A percentile compares a stretch with the other conserved stretches of the same genome.
Evolutionary conservation across 2,797 vertebrate species (phyloP).

Genomic region (Oryzias sinensis): DNA sequence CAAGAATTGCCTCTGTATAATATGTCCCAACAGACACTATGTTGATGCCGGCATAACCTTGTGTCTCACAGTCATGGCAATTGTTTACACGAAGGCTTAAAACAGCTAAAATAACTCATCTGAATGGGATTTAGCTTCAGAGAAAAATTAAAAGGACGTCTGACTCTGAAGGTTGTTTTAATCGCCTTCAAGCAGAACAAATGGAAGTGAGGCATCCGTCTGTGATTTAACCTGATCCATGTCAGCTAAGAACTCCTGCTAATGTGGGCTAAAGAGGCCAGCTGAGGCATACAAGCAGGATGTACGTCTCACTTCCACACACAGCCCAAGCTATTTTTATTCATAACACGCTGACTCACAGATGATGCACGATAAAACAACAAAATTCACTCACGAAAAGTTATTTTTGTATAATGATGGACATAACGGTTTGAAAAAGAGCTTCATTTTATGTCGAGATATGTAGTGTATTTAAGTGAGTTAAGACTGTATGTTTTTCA

Average conservation of each 20-base stretch:
- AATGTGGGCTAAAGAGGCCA: conserved; percentile 48
- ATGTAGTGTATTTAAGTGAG: not conserved
- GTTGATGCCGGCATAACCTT: no score
- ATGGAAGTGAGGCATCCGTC: conserved; percentile 27
- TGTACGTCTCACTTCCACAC: conserved; percentile 6
- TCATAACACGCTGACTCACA: conserved; percentile 41
- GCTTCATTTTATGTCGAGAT: not conserved
- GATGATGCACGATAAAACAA: conserved; percentile 9
- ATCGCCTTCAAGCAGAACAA: conserved; percentile 45
- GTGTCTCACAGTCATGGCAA: no score
- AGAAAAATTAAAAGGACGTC: not conserved
- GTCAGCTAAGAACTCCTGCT: conserved; percentile 48
- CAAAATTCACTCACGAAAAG: conserved; percentile 31
- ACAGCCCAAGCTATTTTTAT: conserved; percentile 31
- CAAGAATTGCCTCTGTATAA: no score
- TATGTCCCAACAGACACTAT: no score
- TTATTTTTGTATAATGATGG: conserved; percentile 28
- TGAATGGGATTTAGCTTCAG: no score
- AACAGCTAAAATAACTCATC: no score
- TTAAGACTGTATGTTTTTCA: no score
- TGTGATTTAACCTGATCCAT: conserved; percentile 44
- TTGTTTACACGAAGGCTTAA: no score
- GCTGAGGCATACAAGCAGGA: conserved; percentile 37
- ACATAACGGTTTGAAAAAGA: not conserved
- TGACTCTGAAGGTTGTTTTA: conserved; percentile 7